phyloP scores from a whole-genome alignment of 2,797 vertebrate species.

The Pseudomugil tenellus region DNA sequence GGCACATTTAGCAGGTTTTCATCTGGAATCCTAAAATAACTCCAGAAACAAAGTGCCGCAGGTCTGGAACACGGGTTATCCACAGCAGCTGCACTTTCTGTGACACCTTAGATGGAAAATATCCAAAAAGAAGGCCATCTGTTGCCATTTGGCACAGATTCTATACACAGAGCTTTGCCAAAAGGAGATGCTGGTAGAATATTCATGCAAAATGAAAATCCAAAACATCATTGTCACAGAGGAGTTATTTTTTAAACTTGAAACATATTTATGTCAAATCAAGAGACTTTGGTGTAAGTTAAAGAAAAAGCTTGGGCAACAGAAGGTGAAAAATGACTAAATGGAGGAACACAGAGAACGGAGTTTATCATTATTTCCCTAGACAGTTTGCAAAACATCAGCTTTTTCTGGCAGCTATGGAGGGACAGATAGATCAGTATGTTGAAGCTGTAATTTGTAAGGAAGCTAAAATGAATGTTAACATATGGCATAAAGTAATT shows the following conservation, averaged over 20 bases:
- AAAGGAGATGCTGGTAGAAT: background rate
- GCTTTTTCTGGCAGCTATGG: background rate
- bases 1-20: background rate
- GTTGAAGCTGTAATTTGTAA: background rate
- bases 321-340: background rate
- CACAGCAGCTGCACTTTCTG: background rate
- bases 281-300: background rate
- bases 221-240: background rate
- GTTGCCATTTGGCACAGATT: background rate
- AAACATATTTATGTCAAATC: background rate
- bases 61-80: background rate
- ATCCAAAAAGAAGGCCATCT: background rate
- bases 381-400: background rate
- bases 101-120: background rate
- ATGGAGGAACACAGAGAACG: background rate
- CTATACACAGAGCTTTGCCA: background rate
- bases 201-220: background rate
- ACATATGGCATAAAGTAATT: background rate
- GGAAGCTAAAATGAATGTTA: background rate
- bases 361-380: background rate
- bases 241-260: background rate
- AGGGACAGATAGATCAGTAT: background rate
- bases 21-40: background rate
- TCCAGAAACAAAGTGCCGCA: background rate
- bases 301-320: background rate